Base-by-base conservation (phyloP, 2,888 invertebrate species). In the Maniola hyperantus region DNA sequence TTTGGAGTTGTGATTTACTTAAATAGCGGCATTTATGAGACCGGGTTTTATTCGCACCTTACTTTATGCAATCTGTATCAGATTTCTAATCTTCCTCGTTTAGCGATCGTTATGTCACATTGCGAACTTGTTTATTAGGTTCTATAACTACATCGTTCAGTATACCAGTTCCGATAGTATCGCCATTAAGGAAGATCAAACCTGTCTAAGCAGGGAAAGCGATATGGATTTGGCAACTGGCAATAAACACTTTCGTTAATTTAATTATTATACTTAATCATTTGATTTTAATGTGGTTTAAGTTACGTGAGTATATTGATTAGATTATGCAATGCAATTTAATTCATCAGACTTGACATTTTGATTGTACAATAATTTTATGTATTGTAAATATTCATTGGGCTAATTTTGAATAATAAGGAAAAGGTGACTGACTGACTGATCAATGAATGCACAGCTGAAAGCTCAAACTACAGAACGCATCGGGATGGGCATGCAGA, bases 21-120 rank as follows among this genome's bases (percentile, higher is more conserved):
- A 50, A 26, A 11, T 51, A 11, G 26, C 11, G 26, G 2, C 50
- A 11, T 51, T 20, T 13, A 20, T 8, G 1, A 4, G 13, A 15
- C 48, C 10, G 7, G n/a, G 5, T 54, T 36, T 36, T 15, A 54
- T 34, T 15, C 5, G 8, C 42, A 42, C 20, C 2, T 39, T 42
- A 57, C 13, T 57, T 57, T 20, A 57, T 57, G 20, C 20, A 20
- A 59, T 44, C n/a, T 46, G 33, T 46, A 57, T 58, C 18, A 20
- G 39, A 42, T 65, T 65, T 65, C 39, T 51, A 51, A 63, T 64
- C 34, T 18, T 64, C 55, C 55, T 58, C 50, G 34, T 69, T 69
- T 34, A 39, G 13, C 20, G 34, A 62, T 65, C 36, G 59, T 67
- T 65, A 60, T 63, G 64, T 62, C 61, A 58, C 60, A n/a, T 58